These are phyloP conservation scores for Zoroaster sp. DNA, from an alignment of 53 echinoderm and acorn worm species.

Conservation along the genomic window DNA sequence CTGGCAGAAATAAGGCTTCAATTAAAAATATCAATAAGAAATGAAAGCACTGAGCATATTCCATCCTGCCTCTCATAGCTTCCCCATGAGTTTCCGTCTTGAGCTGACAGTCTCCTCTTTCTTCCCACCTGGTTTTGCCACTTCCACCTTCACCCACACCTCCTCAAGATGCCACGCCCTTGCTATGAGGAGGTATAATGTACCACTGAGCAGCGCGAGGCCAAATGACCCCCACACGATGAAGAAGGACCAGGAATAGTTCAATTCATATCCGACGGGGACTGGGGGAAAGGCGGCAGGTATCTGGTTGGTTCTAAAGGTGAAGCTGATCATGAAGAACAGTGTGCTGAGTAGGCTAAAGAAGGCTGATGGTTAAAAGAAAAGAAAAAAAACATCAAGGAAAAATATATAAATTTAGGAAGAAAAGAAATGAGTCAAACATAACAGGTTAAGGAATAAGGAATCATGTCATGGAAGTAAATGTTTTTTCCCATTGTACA, in stretches of 20 bases:
- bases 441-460: no score
- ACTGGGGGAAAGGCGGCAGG: conserved; percentile 36
- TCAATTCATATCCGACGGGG: conserved; percentile 70
- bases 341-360: conserved; percentile 68
- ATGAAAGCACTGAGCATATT: conserved; percentile 1
- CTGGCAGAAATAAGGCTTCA: background rate
- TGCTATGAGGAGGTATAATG: conserved; percentile 86
- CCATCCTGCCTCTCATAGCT: conserved; percentile 34
- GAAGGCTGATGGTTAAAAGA: conserved; percentile 67
- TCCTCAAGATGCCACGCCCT: conserved; percentile 89
- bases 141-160: conserved; percentile 74
- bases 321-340: conserved; percentile 78
- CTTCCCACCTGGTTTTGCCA: conserved; percentile 50
- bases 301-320: conserved; percentile 71
- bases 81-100: conserved; percentile 51
- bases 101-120: conserved; percentile 58
- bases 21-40: background rate
- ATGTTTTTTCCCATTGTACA: no score
- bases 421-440: no score
- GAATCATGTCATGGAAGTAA: no score
- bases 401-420: no score
- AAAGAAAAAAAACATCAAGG: conserved; percentile 24
- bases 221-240: conserved; percentile 81
- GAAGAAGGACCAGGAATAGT: conserved; percentile 92
- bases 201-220: conserved; percentile 73